These are phyloP conservation scores for Fringilla coelebs DNA, from an alignment of 2,797 vertebrate genomes.

Conservation along the genomic window DNA sequence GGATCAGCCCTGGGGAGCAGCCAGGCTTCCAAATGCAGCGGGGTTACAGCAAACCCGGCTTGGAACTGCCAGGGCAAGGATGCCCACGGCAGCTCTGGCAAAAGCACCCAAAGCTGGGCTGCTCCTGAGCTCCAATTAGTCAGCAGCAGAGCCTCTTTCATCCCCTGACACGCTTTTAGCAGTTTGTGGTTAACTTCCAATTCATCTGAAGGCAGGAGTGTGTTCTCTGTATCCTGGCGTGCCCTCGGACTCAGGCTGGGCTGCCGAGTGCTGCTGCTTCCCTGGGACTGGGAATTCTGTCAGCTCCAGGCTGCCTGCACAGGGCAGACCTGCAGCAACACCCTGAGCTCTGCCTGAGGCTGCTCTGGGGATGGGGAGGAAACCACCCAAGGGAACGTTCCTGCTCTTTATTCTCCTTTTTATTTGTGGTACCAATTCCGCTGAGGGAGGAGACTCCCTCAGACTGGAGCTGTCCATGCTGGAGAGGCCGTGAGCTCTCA, in stretches of 20 bases:
- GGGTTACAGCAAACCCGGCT: background rate
- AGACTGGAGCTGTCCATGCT: background rate
- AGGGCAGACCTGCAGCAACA: background rate
- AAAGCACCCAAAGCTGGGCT: background rate
- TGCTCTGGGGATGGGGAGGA: background rate
- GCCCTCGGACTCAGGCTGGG: background rate
- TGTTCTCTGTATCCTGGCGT: background rate
- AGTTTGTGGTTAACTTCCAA: background rate
- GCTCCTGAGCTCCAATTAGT: background rate
- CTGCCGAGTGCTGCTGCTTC: background rate
- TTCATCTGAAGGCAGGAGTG: background rate
- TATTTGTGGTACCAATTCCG: background rate
- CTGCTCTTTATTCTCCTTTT: background rate
- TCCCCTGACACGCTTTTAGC: background rate
- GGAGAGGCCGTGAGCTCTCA: fast-evolving
- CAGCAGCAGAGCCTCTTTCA: background rate
- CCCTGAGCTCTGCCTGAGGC: fast-evolving
- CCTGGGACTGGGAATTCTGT: background rate
- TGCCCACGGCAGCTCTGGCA: background rate
- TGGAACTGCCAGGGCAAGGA: background rate
- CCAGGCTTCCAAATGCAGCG: background rate
- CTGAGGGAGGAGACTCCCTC: background rate
- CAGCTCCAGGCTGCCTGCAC: background rate
- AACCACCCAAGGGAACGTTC: background rate
- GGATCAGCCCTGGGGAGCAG: background rate